phyloP scores from a whole-genome alignment of 2,113 vertebrate genomes.

The Alligator sinensis region DNA sequence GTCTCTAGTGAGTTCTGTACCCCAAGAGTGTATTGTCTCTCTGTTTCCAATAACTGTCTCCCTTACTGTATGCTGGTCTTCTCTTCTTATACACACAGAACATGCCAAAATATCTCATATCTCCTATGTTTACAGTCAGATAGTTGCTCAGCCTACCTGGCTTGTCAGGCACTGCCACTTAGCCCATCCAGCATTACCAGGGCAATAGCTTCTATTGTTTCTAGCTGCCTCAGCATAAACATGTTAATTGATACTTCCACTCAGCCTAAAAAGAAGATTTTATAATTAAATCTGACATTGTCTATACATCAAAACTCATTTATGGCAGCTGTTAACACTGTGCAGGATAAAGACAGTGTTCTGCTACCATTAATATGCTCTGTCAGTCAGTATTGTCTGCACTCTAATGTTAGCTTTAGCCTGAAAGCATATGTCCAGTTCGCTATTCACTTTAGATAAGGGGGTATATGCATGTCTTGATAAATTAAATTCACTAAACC shows the following conservation, averaged over 20 bases:
- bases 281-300: not conserved
- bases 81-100: not conserved
- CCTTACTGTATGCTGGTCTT: no score
- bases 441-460: not conserved
- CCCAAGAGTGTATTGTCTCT: not conserved
- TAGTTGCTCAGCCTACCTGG: not conserved
- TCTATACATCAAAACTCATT: slow-evolving; percentile 1
- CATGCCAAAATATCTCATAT: not conserved
- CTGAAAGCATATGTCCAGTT: not conserved
- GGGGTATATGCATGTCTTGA: not conserved
- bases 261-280: not conserved
- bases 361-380: not conserved
- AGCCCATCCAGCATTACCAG: not conserved
- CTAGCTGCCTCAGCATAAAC: not conserved
- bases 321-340: slow-evolving; percentile 22
- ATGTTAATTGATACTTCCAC: slow-evolving; percentile 9
- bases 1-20: not conserved
- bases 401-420: not conserved
- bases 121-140: not conserved
- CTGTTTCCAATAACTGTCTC: not conserved
- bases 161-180: not conserved
- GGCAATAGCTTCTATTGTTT: not conserved
- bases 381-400: rapidly evolving
- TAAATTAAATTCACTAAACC: not conserved
- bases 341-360: not conserved